Percentiles rank a stretch among this genome's conserved stretches.
These are phyloP conservation scores for Furcula furcula DNA, from an alignment of 2,888 invertebrate species.

Conservation along the genomic window DNA sequence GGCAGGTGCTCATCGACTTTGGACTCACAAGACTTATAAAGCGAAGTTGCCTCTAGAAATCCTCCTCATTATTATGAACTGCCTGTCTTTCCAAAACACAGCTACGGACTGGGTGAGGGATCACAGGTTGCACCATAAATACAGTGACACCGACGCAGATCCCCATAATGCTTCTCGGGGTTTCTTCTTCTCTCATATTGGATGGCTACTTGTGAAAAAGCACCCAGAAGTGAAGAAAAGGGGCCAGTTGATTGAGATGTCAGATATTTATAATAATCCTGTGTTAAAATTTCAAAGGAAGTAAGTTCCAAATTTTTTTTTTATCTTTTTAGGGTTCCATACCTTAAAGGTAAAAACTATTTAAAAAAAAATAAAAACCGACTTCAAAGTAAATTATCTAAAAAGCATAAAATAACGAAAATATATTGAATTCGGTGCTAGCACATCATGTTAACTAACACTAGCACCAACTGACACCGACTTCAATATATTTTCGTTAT, in stretches of 20 bases:
- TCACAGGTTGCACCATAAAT: neutral
- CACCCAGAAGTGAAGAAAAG: neutral
- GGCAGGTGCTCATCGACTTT: neutral
- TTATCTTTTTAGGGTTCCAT: no score
- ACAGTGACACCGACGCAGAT: neutral
- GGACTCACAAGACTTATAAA: neutral
- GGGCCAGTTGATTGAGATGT: neutral
- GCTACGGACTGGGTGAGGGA: neutral
- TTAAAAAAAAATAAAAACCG: no score
- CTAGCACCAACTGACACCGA: no score
- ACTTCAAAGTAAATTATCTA: no score
- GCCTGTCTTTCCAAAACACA: neutral
- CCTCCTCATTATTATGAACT: neutral
- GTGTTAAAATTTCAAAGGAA: neutral
- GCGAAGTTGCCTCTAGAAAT: neutral
- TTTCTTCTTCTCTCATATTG: neutral
- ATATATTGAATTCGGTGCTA: no score
- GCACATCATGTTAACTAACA: no score
- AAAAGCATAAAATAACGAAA: no score
- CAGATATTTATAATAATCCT: neutral
- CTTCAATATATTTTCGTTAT: no score
- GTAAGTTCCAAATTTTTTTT: no score
- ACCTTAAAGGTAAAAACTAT: no score
- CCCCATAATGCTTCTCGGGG: neutral
- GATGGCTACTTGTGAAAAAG: neutral